Base-by-base conservation (phyloP, 2,113 vertebrate species). In the Oncorhynchus masou region DNA sequence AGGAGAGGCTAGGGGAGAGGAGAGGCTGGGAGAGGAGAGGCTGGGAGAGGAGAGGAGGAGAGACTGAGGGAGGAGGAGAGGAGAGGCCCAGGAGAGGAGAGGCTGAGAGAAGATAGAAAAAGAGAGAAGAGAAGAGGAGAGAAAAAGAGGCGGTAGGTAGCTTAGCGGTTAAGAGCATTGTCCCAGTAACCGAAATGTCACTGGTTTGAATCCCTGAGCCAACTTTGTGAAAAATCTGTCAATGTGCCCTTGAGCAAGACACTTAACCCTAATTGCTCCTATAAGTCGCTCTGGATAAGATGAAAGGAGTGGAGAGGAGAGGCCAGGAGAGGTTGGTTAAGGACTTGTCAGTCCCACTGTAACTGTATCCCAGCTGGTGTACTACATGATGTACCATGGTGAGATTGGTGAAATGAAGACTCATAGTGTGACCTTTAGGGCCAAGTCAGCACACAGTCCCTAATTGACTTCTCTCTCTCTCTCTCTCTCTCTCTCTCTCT, bases 251-350 rank as follows among this genome's bases (percentile, higher is more conserved):
- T 45, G 39, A 45, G 39, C 9, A 45, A 45, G 39, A 2, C 39
- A 45, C 39, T 45, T 45, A 45, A 45, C 2, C 39, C 25, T 27
- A 49, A 67, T 54, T 39, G 39, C 39, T 39, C 39, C 39, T 39
- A 2, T 39, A 39, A 39, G 8, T 39, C 8, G 8, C 8, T 68
- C 82, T 81, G 75, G n/a, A 62, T 16, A 45, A 45, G 29, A 48
- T 13, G 25, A 51, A 74, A 76, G 71, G 72, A 71, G 69, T 4
- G 51, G 16, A 19, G 75, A 34, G 51, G 16, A 19, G 75, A 34
- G 6, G 34, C 6, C 34, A 34, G 34, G 25, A 62, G 86, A 88
- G 82, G 88, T 88, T 88, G 88, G 88, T 91, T 91, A 88, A 87
- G 86, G 87, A 86, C 77, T 87, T 85, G 84, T 48, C 81, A 20